phyloP scores from a whole-genome alignment of 2,113 vertebrate species.

The Ahaetulla prasina region DNA sequence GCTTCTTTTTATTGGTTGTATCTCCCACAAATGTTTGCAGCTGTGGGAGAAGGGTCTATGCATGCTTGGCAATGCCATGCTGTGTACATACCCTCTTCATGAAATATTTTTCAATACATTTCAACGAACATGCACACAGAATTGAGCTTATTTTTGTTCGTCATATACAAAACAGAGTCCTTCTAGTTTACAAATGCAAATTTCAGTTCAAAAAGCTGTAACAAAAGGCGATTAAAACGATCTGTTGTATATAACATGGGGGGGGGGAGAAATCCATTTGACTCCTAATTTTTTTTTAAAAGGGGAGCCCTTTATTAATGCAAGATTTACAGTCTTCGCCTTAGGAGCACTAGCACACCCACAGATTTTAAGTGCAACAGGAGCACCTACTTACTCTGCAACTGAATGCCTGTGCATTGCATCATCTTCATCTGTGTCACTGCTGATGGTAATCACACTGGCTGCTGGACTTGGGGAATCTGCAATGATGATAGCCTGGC shows the following conservation, averaged over 20 bases:
- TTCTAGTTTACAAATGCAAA: neutral
- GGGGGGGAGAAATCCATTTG: neutral
- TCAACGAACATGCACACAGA: neutral
- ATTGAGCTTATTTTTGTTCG: neutral
- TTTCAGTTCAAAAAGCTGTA: neutral
- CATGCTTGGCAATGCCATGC: neutral
- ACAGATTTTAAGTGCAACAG: neutral
- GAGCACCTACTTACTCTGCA: constrained; percentile 77
- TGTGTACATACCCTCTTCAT: neutral
- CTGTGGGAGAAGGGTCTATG: neutral
- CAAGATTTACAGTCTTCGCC: neutral
- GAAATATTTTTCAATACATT: neutral
- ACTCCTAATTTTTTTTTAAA: neutral
- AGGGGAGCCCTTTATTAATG: neutral
- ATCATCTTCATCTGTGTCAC: constrained; percentile 88
- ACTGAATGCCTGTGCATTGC: constrained; percentile 74
- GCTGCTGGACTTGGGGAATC: constrained; percentile 85
- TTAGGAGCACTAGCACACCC: neutral
- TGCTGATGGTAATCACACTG: constrained; percentile 96
- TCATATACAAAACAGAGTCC: neutral
- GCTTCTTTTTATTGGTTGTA: neutral
- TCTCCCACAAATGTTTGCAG: neutral
- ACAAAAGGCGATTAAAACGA: neutral
- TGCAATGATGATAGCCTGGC: constrained; percentile 84
- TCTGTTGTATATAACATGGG: neutral